Conservation (phyloP, 1,140 invertebrate genomes). For the Formica exsecta region DNA sequence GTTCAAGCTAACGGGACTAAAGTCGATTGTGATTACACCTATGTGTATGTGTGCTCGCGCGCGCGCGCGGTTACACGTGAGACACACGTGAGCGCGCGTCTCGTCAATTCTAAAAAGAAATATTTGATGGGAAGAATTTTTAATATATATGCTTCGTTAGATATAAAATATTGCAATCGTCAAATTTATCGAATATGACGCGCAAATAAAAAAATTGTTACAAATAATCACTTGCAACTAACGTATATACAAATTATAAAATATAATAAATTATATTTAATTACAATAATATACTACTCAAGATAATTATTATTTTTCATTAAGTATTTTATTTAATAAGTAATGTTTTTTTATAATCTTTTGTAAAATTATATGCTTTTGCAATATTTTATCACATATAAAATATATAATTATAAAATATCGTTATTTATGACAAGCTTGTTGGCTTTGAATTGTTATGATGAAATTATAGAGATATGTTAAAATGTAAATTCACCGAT, state of each 20-base stretch:
- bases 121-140: background rate
- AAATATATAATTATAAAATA: conserved; percentile 3
- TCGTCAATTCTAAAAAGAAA: conserved; percentile 22
- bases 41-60: conserved; percentile 63
- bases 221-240: background rate
- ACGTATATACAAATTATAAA: background rate
- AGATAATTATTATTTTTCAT: background rate
- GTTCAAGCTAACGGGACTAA: conserved; percentile 82
- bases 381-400: conserved; percentile 1
- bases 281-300: background rate
- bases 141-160: background rate
- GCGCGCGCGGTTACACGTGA: conserved; percentile 50
- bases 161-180: conserved; percentile 2
- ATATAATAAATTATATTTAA: background rate
- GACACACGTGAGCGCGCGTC: conserved; percentile 43
- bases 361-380: background rate
- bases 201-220: background rate
- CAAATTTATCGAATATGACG: background rate
- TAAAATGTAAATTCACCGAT: background rate
- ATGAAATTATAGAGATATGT: conserved; percentile 1
- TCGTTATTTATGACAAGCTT: background rate
- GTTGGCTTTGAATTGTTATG: background rate
- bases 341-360: background rate
- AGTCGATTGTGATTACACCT: conserved; percentile 76
- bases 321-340: background rate